Evolutionary conservation across 2,888 invertebrate genomes (phyloP).

Genomic region (Smittia sp.): DNA sequence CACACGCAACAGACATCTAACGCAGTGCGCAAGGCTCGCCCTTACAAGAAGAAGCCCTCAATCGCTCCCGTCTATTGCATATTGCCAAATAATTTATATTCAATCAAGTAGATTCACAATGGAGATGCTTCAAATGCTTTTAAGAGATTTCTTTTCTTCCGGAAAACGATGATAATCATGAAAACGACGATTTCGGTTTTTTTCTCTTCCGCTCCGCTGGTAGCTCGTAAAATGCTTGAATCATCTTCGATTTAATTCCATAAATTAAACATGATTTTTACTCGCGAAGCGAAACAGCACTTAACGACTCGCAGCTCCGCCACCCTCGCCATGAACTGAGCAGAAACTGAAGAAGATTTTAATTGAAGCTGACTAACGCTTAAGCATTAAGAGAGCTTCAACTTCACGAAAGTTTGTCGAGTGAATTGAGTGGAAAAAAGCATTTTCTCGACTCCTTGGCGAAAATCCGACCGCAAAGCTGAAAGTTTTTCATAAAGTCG

Average conservation of each 20-base stretch:
- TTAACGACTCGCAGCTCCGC: too few species aligned
- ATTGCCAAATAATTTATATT: conserved; percentile 12
- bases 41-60: neutral
- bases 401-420: neutral
- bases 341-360: neutral
- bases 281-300: too few species aligned
- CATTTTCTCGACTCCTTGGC: neutral
- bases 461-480: neutral
- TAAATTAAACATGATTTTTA: neutral
- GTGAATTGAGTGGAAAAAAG: conserved; percentile 1
- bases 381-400: neutral
- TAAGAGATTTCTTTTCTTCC: neutral
- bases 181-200: neutral
- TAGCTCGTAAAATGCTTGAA: neutral
- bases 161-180: too few species aligned
- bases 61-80: neutral
- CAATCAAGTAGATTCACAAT: conserved; percentile 17
- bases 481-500: neutral
- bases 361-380: too few species aligned
- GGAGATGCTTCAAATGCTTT: neutral
- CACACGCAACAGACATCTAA: too few species aligned
- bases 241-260: neutral
- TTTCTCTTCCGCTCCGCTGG: neutral
- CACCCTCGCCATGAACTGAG: neutral
- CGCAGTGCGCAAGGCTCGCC: too few species aligned